These are phyloP conservation scores for Pachliopta kotzebuea DNA, from an alignment of 2,888 invertebrate species.

Conservation along the genomic window DNA sequence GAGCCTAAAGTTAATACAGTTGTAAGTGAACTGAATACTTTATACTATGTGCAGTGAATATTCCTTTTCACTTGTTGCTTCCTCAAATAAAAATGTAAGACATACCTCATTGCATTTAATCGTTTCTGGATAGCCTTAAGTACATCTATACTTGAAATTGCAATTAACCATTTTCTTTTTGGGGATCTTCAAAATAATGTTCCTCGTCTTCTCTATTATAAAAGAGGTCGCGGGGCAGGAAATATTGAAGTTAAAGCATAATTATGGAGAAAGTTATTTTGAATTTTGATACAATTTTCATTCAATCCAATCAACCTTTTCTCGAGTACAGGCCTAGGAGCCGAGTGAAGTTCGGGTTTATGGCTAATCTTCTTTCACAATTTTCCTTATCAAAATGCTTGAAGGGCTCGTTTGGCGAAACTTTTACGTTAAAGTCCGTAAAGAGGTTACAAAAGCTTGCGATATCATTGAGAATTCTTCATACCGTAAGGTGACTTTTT, in stretches of 20 bases:
- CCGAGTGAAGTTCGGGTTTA: constrained; percentile 20
- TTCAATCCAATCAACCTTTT: constrained; percentile 25
- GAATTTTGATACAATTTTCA: constrained; percentile 20
- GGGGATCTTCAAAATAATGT: not conserved
- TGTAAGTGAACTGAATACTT: too few relatives aligned
- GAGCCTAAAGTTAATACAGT: too few relatives aligned
- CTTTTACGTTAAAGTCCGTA: constrained; percentile 17
- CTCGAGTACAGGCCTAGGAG: constrained; percentile 16
- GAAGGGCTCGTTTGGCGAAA: constrained; percentile 20
- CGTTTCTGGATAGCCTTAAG: not conserved
- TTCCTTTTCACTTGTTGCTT: not conserved
- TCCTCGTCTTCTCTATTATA: not conserved
- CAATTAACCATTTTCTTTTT: not conserved
- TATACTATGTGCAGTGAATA: not conserved
- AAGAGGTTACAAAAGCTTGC: constrained; percentile 20
- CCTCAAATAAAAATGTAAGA: not conserved
- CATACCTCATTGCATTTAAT: not conserved
- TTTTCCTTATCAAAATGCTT: constrained; percentile 25
- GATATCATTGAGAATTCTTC: constrained; percentile 19
- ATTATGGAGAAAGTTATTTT: constrained; percentile 18
- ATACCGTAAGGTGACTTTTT: constrained; percentile 8
- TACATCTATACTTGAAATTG: not conserved
- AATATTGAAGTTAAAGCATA: constrained; percentile 16
- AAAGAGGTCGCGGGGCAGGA: not conserved
- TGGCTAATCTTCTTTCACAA: constrained; percentile 24